phyloP scores from a whole-genome alignment of 2,888 invertebrate species.

The Trissolcus brochymenae region DNA sequence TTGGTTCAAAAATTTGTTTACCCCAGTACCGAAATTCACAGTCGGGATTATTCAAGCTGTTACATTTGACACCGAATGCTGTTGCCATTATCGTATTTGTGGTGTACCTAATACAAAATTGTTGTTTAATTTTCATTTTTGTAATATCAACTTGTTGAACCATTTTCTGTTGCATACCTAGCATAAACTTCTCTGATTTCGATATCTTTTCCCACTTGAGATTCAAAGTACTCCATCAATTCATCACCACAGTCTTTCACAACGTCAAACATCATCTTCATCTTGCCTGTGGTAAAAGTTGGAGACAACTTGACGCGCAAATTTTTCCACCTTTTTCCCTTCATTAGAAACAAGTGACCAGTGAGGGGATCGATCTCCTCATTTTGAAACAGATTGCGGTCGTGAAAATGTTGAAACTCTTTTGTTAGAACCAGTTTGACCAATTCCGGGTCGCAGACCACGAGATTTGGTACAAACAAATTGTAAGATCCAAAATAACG shows the following conservation, averaged over 20 bases:
- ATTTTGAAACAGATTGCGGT: constrained; percentile 69
- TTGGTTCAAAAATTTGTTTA: constrained; percentile 58
- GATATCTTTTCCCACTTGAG: constrained; percentile 32
- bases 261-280: constrained; percentile 71
- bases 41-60: constrained; percentile 64
- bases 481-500: constrained; percentile 66
- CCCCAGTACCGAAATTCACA: constrained; percentile 69
- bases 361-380: constrained; percentile 68
- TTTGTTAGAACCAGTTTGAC: constrained; percentile 68
- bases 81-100: constrained; percentile 68
- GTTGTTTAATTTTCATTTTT: constrained; percentile 6
- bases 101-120: constrained; percentile 59
- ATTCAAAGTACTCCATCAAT: constrained; percentile 53
- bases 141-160: too few species aligned
- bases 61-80: constrained; percentile 68
- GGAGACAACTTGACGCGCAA: constrained; percentile 73
- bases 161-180: constrained; percentile 55
- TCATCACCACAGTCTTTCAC: constrained; percentile 65
- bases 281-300: constrained; percentile 74
- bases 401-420: constrained; percentile 72
- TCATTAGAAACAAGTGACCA: constrained; percentile 66
- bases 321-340: constrained; percentile 71
- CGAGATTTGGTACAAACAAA: constrained; percentile 65
- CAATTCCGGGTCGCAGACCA: constrained; percentile 70
- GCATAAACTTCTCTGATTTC: constrained; percentile 66